Evolutionary conservation across 2,797 vertebrate species (phyloP).

Genomic region (Octomys mimax): DNA sequence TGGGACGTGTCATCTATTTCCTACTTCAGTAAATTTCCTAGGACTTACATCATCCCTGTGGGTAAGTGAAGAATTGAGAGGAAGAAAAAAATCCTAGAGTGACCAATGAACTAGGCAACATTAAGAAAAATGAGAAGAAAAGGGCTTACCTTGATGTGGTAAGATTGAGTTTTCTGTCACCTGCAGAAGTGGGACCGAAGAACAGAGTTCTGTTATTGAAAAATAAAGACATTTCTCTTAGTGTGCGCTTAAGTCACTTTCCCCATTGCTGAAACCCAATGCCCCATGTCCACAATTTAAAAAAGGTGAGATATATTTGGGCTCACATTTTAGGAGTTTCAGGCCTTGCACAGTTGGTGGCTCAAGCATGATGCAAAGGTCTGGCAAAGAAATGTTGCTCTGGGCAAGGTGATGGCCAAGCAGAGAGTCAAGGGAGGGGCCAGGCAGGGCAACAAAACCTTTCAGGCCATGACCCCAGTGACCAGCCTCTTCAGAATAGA

Average conservation of each 20-base stretch:
- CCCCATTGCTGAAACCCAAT: not conserved
- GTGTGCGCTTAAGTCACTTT: not conserved
- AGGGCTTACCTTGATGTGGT: not conserved
- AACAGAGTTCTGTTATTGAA: slow-evolving; percentile 26
- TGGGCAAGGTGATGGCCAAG: not conserved
- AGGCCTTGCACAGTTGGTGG: not conserved
- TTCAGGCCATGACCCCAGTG: not conserved
- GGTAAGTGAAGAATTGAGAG: not conserved
- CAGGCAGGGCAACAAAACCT: not conserved
- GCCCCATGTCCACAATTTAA: not conserved
- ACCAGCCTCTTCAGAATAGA: not conserved
- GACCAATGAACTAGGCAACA: not conserved
- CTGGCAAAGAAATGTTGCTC: not conserved
- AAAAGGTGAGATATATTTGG: not conserved
- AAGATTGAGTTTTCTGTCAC: slow-evolving; percentile 8
- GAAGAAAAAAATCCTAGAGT: not conserved
- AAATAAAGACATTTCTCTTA: slow-evolving; percentile 4
- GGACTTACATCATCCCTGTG: not conserved
- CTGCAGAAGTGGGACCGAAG: not conserved
- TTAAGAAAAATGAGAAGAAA: slow-evolving; percentile 26
- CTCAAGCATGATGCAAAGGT: not conserved
- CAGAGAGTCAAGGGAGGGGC: not conserved
- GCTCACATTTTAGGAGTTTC: not conserved
- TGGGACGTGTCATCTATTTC: not conserved
- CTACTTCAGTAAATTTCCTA: not conserved